Conservation (phyloP, 1,140 invertebrate species). For the Chrysoperla carnea region DNA sequence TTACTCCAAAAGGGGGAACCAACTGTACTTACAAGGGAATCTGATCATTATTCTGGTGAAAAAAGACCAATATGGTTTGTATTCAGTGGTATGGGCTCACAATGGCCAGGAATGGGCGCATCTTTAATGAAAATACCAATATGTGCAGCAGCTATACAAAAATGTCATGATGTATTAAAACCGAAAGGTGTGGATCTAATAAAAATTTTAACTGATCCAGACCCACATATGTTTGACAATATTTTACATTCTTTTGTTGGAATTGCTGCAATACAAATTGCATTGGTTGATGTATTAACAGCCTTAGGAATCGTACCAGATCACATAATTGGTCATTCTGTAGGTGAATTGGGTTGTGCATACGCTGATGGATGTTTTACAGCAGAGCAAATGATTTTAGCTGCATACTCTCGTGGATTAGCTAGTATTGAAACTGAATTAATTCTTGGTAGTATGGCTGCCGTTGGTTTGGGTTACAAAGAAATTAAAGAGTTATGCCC, state of each 20-base stretch:
- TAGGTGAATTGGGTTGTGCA: conserved; percentile 73
- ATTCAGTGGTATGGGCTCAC: conserved; percentile 52
- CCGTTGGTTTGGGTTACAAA: conserved; percentile 46
- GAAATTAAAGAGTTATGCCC: conserved; percentile 39
- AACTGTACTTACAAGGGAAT: conserved; percentile 14
- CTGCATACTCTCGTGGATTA: conserved; percentile 69
- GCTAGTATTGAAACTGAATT: conserved; percentile 65
- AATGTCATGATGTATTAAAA: conserved; percentile 51
- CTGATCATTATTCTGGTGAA: conserved; percentile 27
- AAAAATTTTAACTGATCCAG: conserved; percentile 50
- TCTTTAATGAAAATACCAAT: conserved; percentile 40
- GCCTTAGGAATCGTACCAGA: conserved; percentile 56
- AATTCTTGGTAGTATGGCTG: conserved; percentile 68
- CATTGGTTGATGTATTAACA: conserved; percentile 57
- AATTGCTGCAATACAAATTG: conserved; percentile 81
- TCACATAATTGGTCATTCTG: conserved; percentile 77
- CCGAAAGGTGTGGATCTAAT: conserved; percentile 62
- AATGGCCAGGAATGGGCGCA: conserved; percentile 47
- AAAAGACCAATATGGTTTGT: conserved; percentile 35
- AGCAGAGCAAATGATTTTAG: conserved; percentile 63
- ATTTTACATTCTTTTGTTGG: conserved; percentile 78
- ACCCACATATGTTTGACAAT: conserved; percentile 60
- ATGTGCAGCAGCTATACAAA: conserved; percentile 44
- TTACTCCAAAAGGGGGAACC: conserved; percentile 20
- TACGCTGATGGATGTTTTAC: conserved; percentile 79